These are phyloP conservation scores for Echiichthys vipera DNA, from an alignment of 2,797 vertebrate genomes.

Conservation along the genomic window DNA sequence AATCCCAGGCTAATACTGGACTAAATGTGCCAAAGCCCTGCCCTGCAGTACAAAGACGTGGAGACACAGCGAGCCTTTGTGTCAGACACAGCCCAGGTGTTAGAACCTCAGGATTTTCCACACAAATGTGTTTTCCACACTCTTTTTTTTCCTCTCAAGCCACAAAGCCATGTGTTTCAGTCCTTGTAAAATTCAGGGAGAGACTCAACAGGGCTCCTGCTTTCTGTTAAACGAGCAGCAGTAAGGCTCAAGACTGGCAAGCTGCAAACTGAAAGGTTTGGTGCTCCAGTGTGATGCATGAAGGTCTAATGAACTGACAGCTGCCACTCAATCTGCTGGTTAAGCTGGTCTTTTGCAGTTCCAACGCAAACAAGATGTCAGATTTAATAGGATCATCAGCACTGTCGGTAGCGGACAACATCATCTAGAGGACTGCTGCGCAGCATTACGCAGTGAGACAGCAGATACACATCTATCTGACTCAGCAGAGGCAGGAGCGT, in stretches of 20 bases:
- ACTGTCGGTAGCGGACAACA: neutral
- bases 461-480: conserved; percentile 38
- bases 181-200: conserved; percentile 57
- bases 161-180: conserved; percentile 64
- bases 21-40: conserved; percentile 25
- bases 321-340: conserved; percentile 44
- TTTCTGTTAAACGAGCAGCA: conserved; percentile 47
- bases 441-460: conserved; percentile 14
- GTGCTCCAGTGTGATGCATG: neutral
- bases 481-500: conserved; percentile 39
- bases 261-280: conserved; percentile 10
- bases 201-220: conserved; percentile 38
- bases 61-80: conserved; percentile 66
- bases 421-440: conserved; percentile 10
- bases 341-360: conserved; percentile 1
- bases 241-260: conserved; percentile 12
- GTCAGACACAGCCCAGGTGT: conserved; percentile 71
- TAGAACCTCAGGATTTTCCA: conserved; percentile 67
- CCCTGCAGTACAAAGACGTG: conserved; percentile 37
- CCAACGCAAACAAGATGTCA: conserved; percentile 53
- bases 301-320: conserved; percentile 16
- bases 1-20: conserved; percentile 48
- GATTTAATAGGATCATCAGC: conserved; percentile 39
- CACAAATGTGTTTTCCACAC: conserved; percentile 67
- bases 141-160: conserved; percentile 23